Base-by-base conservation (phyloP, 2,797 vertebrate species). In the Gadopsis bispinosus region DNA sequence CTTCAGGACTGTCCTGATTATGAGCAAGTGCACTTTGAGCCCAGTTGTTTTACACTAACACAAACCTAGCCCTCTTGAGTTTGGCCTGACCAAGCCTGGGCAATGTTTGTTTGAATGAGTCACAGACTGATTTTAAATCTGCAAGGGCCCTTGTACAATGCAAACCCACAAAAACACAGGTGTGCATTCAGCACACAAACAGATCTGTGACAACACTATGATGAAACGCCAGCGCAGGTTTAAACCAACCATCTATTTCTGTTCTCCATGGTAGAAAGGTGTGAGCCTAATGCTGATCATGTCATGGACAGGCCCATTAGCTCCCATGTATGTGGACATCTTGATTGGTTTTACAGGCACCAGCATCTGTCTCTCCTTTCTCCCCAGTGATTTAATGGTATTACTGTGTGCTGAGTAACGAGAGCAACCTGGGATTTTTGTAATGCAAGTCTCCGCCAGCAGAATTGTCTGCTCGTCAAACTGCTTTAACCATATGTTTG, bases 51-150 rank as follows among this genome's bases (percentile, higher is more conserved):
- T 20, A 7, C 66, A 60, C 60, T 72, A 58, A 66, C 41, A 45
- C 65, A 29, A 20, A 73, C 50, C 51, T 2, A 31, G 8, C 50
- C 37, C 29, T 81, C 26, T 67, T 72, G 64, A 79, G 73, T 67
- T 71, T 69, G 47, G 65, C 58, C 43, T 69, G 41, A 73, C 68
- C 29, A 51, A 83, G 63, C 69, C 73, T 60, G 37, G 37, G 26
- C 31, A 55, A 7, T 90, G 88, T 92, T 91, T 93, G 88, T 81
- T 90, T 86, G 69, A 91, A 92, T 91, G 87, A 92, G 64, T 91
- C 88, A 91, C 75, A 75, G 72, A 37, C 80, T 55, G 69, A 83
- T 69, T 81, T 84, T 63, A 88, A 45, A 69, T 79, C 56, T 56
- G 45, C 12, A 17, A 81, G 68, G 69, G 72, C 74, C 73, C 67